Base-by-base conservation (phyloP, 2,888 invertebrate genomes). In the Scrobipalpa costella region DNA sequence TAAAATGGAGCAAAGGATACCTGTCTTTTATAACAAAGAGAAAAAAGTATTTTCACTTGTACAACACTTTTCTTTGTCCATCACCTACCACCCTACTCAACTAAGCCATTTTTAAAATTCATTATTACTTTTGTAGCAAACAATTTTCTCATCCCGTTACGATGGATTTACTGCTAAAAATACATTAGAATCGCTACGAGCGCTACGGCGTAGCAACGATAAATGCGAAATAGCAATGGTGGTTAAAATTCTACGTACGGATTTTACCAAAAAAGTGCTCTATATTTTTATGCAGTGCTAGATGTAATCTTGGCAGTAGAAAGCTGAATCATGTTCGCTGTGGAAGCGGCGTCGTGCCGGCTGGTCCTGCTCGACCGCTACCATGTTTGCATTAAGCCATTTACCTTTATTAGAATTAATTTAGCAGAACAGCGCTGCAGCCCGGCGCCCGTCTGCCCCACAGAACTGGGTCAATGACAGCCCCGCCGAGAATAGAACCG, bases 401-500 rank as follows among this genome's bases (percentile, higher is more conserved):
- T 85, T 81, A 84, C 80, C 79, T 83, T 78, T 84, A 85, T 86
- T 84, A 83, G 79, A 82, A 81, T 86, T 85, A 83, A 88, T 85
- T 86, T 79, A 82, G 76, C 75, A 74, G 76, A 78, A 75, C 75
- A 78, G 76, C 79, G 75, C 73, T 86, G 83, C 80, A 85, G 75
- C 77, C 76, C 71, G 71, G 72, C 71, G 74, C 73, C 73, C 73
- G 78, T 80, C 79, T 80, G 76, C 74, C 75, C 76, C 75, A 73
- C 68, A 77, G 74, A 90, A 85, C 81, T 90, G 76, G 90, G 90
- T 90, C 90, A 90, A 90, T 90, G 86, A 85, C 87, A 85, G 81
- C 68, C 79, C 78, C 76, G 80, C 80, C 81, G 80, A 89, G 88
- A 90, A 89, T 90, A 90, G 89, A 84, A 79, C 78, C 77, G 74